Percentiles rank a stretch among this genome's conserved stretches.
phyloP scores from a whole-genome alignment of 1,140 invertebrate species.

The Heliothis virescens region DNA sequence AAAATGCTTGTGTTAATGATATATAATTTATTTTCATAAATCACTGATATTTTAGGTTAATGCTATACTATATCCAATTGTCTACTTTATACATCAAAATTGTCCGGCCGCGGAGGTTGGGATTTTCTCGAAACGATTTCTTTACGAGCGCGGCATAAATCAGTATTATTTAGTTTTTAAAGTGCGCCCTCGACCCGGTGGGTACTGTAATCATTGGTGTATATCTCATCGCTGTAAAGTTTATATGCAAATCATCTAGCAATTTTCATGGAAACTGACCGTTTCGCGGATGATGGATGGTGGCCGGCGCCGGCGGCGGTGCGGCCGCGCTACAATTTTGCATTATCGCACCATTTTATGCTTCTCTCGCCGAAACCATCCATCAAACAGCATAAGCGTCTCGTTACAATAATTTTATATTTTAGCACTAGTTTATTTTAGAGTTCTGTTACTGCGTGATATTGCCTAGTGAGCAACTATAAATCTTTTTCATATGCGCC shows the following conservation, averaged over 20 bases:
- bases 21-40: conserved; percentile 21
- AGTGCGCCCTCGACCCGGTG: background rate
- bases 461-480: conserved; percentile 50
- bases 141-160: conserved; percentile 27
- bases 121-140: conserved; percentile 14
- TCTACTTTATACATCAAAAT: conserved; percentile 1
- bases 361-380: conserved; percentile 59
- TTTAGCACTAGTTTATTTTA: conserved; percentile 40
- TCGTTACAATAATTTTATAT: conserved; percentile 40
- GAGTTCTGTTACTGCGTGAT: conserved; percentile 16
- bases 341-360: conserved; percentile 62
- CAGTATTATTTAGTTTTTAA: conserved; percentile 22
- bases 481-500: conserved; percentile 62
- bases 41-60: conserved; percentile 31
- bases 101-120: background rate
- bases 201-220: conserved; percentile 47
- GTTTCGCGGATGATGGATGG: conserved; percentile 52
- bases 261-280: conserved; percentile 58
- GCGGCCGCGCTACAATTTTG: conserved; percentile 52
- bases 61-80: background rate
- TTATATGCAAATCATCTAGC: conserved; percentile 55
- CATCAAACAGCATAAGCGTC: conserved; percentile 52
- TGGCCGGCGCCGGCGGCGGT: conserved; percentile 48
- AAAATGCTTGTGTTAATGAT: background rate
- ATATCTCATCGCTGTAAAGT: conserved; percentile 46